Conservation (phyloP, 2,113 vertebrate genomes). For the Ceyx melanurus region DNA sequence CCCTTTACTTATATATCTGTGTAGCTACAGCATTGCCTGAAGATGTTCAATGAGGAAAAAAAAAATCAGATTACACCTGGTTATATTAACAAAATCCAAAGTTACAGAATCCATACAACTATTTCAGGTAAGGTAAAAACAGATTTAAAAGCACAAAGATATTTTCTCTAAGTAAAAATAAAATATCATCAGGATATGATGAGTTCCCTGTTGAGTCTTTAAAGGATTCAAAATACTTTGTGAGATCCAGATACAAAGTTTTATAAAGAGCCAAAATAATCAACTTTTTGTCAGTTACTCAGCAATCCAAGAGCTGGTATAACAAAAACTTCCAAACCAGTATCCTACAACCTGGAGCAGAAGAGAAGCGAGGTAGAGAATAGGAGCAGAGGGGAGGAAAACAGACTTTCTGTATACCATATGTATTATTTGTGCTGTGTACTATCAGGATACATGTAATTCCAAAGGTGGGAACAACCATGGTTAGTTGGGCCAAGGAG, state of each 20-base stretch:
- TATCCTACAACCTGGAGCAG: not conserved
- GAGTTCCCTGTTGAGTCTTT: not conserved
- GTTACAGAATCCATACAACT: not conserved
- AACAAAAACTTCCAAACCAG: not conserved
- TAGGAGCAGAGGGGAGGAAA: not conserved
- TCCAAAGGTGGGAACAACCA: not conserved
- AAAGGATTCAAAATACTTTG: not conserved
- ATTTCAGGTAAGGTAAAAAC: not conserved
- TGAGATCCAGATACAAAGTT: not conserved
- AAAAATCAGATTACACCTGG: not conserved
- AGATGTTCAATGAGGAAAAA: not conserved
- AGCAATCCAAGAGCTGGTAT: not conserved
- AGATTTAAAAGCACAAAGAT: not conserved
- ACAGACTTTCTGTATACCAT: not conserved
- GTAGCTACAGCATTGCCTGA: not conserved
- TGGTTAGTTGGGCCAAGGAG: accelerated
- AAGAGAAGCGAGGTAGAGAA: not conserved
- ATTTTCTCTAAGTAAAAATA: not conserved
- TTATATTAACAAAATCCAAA: not conserved
- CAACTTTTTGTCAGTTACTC: not conserved
- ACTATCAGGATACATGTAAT: accelerated
- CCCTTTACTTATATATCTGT: not conserved
- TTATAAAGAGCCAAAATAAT: not conserved
- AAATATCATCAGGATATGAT: not conserved
- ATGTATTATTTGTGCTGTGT: not conserved